Conservation (phyloP, 2,888 invertebrate genomes). For the Eilema griseolum region DNA sequence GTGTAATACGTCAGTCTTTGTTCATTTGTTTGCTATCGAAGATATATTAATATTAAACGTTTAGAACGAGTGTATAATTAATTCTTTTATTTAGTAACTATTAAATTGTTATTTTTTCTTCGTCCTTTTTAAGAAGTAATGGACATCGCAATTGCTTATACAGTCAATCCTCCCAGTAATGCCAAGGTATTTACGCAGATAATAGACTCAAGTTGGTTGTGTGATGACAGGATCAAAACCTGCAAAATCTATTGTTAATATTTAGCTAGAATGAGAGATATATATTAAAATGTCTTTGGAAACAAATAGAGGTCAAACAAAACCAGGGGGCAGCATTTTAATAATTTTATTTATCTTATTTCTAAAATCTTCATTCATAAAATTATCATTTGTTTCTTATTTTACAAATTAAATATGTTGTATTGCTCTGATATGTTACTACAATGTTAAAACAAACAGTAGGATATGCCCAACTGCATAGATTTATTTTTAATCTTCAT, state of each 20-base stretch:
- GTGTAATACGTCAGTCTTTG: constrained; percentile 34
- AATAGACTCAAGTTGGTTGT: too few relatives aligned
- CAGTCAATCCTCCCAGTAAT: background rate
- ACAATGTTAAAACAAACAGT: background rate
- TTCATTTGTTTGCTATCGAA: constrained; percentile 22
- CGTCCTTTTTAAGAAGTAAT: background rate
- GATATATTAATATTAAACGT: constrained; percentile 1
- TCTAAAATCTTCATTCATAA: background rate
- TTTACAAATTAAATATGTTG: background rate
- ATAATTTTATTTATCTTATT: background rate
- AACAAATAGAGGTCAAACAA: too few relatives aligned
- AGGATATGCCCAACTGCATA: background rate
- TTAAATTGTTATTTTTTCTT: background rate
- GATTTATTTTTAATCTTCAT: constrained; percentile 12
- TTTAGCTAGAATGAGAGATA: background rate
- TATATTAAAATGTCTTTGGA: too few relatives aligned
- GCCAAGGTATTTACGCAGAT: too few relatives aligned
- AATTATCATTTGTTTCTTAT: background rate
- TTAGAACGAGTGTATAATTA: background rate
- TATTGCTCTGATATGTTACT: background rate
- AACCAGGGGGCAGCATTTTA: too few relatives aligned
- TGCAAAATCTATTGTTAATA: too few relatives aligned
- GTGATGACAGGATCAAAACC: too few relatives aligned
- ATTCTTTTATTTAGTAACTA: constrained; percentile 1
- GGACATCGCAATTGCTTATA: background rate